Conservation (phyloP, 1,140 invertebrate genomes). For the Coelopa frigida region DNA sequence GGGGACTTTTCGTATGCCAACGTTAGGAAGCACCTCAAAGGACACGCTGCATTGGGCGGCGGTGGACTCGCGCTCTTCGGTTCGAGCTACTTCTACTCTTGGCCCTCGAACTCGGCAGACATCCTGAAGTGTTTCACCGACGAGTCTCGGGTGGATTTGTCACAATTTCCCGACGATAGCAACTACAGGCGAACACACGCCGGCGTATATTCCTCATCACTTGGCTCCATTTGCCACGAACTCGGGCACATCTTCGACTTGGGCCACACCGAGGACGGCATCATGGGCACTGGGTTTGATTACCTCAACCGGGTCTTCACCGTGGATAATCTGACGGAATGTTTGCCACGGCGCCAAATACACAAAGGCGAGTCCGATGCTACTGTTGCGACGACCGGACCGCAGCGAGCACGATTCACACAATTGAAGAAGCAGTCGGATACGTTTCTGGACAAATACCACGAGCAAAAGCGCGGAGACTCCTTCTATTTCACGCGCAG, state of each 20-base stretch:
- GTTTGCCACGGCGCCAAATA: conserved; percentile 45
- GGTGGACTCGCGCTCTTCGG: conserved; percentile 87
- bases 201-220: conserved; percentile 82
- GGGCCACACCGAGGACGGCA: conserved; percentile 80
- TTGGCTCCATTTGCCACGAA: conserved; percentile 92
- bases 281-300: conserved; percentile 93
- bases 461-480: conserved; percentile 34
- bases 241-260: conserved; percentile 91
- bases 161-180: conserved; percentile 77
- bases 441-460: conserved; percentile 48
- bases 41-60: conserved; percentile 79
- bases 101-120: conserved; percentile 69
- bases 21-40: conserved; percentile 66
- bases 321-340: conserved; percentile 48
- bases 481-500: conserved; percentile 38
- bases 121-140: conserved; percentile 55
- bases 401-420: conserved; percentile 49
- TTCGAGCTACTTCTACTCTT: conserved; percentile 82
- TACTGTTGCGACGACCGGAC: conserved; percentile 45
- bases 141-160: conserved; percentile 55
- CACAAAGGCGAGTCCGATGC: conserved; percentile 49
- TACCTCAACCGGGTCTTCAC: conserved; percentile 71
- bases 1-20: conserved; percentile 63
- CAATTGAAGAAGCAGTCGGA: conserved; percentile 47
- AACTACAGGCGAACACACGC: conserved; percentile 77